Evolutionary conservation across 2,888 invertebrate genomes (phyloP).

Genomic region (Caenorhabditis wallacei): DNA sequence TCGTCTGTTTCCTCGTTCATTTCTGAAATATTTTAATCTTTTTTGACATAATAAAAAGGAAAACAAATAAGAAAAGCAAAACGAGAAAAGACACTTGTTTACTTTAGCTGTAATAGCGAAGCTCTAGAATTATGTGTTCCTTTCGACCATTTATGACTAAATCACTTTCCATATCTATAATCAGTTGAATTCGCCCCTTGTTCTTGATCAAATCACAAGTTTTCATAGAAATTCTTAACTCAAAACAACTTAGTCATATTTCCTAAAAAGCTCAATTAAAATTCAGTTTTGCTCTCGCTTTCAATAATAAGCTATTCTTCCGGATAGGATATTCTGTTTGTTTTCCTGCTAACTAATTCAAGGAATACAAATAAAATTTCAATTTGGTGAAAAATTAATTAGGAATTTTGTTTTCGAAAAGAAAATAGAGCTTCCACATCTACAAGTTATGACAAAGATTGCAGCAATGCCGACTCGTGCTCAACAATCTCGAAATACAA

Average conservation of each 20-base stretch:
- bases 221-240: not conserved
- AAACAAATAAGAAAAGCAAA: not conserved
- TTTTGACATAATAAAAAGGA: constrained; percentile 2
- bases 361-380: constrained; percentile 5
- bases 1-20: constrained; percentile 30
- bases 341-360: constrained; percentile 32
- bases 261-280: constrained; percentile 21
- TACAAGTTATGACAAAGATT: constrained; percentile 42
- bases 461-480: constrained; percentile 35
- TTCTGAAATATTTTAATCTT: constrained; percentile 5
- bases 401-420: constrained; percentile 6
- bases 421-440: not conserved
- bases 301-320: constrained; percentile 1
- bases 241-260: constrained; percentile 12
- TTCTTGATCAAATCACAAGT: constrained; percentile 4
- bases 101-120: constrained; percentile 17
- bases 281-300: not conserved
- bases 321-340: not conserved
- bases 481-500: constrained; percentile 20
- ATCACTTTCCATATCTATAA: constrained; percentile 9
- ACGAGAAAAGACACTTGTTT: constrained; percentile 16
- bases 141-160: not conserved
- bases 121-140: constrained; percentile 28
- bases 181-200: constrained; percentile 3
- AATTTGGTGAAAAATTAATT: constrained; percentile 26